Base-by-base conservation (phyloP, 2,797 vertebrate species). In the Enteromius radiatus region DNA sequence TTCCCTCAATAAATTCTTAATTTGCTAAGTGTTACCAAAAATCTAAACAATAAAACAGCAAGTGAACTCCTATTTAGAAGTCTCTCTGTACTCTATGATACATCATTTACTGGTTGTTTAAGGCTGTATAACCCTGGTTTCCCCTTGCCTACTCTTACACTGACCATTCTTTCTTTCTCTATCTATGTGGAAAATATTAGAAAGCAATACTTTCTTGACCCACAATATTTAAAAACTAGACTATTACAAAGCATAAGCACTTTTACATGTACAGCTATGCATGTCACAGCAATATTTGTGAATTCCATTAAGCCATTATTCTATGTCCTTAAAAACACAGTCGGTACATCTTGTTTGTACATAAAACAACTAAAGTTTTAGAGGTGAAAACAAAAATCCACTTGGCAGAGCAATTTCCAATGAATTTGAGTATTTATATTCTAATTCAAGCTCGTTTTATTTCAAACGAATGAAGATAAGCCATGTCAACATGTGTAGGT, bases 101-200 rank as follows among this genome's bases (percentile, higher is more conserved):
- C 49, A 79, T 73, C 5, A 79, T 79, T 73, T 12, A 65, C 26
- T 43, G 68, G 61, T 36, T 64, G 75, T 63, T 71, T 75, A 82
- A 28, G 28, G n/a, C 56, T 68, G 19, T 38, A 11, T 67, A 19
- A 75, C 33, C 23, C 59, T 36, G 14, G 31, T 23, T 82, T 59
- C 36, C 63, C 23, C 43, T 82, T 38, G 45, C 21, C 38, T 15
- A 19, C 33, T 54, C 23, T 31, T 41, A 21, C 43, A 28, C 23
- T 33, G 31, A 23, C 61, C 15, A 56, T 7, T 75, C 12, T 61
- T 11, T 61, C 9, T 41, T 9, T 68, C 5, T 68, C 23, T 26
- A 23, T 80, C 33, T 80, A 19, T 23, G 5, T 0, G 19, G 31
- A 54, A 2, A 36, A 11, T 54, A 14, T 31, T 31, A 31, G 4